Conservation (phyloP, 2,113 vertebrate species). For the Glaucomys volans region DNA sequence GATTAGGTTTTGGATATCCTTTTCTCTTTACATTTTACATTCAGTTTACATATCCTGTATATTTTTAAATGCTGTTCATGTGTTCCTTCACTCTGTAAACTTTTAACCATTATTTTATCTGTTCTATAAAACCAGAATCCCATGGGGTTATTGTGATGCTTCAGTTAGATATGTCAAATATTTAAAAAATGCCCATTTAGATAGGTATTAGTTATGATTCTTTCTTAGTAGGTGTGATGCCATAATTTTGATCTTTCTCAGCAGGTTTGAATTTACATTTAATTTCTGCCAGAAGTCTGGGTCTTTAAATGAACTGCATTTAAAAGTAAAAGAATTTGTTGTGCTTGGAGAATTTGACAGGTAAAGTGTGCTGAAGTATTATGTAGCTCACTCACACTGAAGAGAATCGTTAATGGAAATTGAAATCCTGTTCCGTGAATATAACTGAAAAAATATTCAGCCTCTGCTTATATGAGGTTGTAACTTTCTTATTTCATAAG, state of each 20-base stretch:
- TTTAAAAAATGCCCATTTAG: constrained; percentile 27
- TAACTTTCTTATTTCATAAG: constrained; percentile 32
- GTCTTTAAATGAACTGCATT: constrained; percentile 28
- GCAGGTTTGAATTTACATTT: constrained; percentile 33
- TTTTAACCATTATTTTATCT: constrained; percentile 18
- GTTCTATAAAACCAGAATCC: neutral
- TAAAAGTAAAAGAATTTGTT: constrained; percentile 47
- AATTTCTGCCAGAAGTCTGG: neutral
- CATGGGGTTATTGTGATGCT: neutral
- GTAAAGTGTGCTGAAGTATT: neutral
- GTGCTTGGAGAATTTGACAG: constrained; percentile 22
- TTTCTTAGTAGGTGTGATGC: neutral
- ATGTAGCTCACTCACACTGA: neutral
- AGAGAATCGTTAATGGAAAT: neutral
- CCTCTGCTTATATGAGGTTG: neutral
- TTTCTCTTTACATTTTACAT: constrained; percentile 38
- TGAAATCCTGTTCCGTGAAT: constrained; percentile 38
- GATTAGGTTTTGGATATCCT: constrained; percentile 48
- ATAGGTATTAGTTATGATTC: neutral
- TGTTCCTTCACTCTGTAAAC: constrained; percentile 18
- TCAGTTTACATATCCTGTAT: neutral
- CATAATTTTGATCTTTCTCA: constrained; percentile 9
- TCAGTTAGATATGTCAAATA: neutral
- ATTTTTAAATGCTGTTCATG: neutral
- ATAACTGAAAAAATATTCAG: constrained; percentile 11